Percentiles rank a stretch among this genome's conserved stretches.
phyloP scores from a whole-genome alignment of 2,113 vertebrate species.

The Taxidea taxus region DNA sequence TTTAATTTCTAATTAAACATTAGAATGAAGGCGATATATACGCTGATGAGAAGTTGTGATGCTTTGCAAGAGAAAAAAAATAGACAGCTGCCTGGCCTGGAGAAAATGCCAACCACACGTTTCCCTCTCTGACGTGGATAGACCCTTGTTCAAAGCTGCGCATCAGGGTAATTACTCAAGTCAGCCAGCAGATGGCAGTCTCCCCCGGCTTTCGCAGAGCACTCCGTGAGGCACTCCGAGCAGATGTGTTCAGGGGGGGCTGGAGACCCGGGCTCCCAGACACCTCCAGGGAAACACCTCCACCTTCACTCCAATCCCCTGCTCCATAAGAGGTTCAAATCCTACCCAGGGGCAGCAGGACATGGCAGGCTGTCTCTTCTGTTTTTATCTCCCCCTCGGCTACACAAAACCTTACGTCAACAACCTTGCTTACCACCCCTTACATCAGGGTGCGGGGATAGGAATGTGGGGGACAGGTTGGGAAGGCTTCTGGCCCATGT shows the following conservation, averaged over 20 bases:
- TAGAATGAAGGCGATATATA: background rate
- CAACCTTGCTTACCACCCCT: background rate
- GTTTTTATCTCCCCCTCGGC: background rate
- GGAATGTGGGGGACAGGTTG: background rate
- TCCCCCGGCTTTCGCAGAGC: background rate
- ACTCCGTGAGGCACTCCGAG: fast-evolving
- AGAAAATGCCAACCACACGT: background rate
- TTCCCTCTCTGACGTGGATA: background rate
- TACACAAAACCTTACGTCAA: background rate
- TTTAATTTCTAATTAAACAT: too few relatives aligned
- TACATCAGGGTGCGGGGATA: background rate
- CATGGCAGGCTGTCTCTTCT: background rate
- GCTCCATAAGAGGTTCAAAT: background rate
- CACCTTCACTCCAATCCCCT: background rate
- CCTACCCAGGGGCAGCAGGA: too few relatives aligned
- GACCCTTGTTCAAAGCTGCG: background rate
- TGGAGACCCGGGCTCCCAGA: background rate
- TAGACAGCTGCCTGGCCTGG: too few relatives aligned
- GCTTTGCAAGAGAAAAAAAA: background rate
- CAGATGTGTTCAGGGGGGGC: background rate
- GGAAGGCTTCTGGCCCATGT: background rate
- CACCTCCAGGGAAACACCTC: background rate
- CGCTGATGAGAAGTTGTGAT: background rate
- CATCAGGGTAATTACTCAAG: background rate
- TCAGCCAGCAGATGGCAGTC: constrained; percentile 68